A percentile compares a stretch with the other conserved stretches of the same genome.
phyloP scores from a whole-genome alignment of 2,113 vertebrate species.

The Probosciger aterrimus region DNA sequence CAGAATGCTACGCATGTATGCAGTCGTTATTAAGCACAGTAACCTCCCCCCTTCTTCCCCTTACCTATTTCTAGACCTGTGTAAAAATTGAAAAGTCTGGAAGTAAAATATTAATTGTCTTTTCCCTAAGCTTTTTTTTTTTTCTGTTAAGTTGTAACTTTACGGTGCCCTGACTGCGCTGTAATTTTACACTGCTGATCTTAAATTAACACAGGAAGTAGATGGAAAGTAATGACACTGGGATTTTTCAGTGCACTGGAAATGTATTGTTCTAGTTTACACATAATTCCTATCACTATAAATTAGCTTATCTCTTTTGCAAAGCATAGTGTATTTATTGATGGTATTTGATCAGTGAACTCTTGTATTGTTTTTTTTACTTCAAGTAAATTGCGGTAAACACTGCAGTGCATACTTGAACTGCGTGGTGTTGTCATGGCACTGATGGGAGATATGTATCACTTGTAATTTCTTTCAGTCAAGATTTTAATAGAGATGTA shows the following conservation, averaged over 20 bases:
- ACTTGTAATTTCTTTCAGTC: slow-evolving; percentile 59
- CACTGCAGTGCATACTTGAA: neutral
- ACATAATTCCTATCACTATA: neutral
- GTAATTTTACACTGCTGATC: neutral
- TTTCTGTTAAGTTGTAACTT: neutral
- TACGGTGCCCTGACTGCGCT: neutral
- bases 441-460: neutral
- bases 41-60: neutral
- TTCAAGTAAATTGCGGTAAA: neutral
- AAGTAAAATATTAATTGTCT: neutral
- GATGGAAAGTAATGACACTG: neutral
- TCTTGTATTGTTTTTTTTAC: neutral
- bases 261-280: neutral
- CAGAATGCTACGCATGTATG: neutral
- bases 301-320: neutral
- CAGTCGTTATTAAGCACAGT: neutral
- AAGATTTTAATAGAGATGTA: slow-evolving; percentile 65
- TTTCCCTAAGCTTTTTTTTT: neutral
- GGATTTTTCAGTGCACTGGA: neutral
- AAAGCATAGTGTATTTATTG: neutral
- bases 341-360: neutral
- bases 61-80: neutral
- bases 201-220: neutral
- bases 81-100: neutral
- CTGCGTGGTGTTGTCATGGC: neutral